Conservation (phyloP, 2,113 vertebrate genomes). For the Petroica traversi region DNA sequence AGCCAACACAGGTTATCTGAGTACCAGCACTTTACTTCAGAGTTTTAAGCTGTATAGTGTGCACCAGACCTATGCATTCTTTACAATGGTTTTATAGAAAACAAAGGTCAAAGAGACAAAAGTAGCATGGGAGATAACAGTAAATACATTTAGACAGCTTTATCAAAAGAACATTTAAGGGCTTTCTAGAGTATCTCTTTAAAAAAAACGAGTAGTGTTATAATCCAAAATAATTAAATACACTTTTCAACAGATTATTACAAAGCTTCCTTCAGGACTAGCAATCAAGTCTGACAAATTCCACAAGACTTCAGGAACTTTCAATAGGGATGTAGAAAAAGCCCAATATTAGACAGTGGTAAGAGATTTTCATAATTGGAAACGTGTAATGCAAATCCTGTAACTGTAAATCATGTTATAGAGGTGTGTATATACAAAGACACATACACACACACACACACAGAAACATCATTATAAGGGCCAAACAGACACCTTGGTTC, state of each 20-base stretch:
- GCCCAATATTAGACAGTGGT: conserved; percentile 34
- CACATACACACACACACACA: background rate
- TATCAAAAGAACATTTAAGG: background rate
- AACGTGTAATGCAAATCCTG: conserved; percentile 55
- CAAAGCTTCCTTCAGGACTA: conserved; percentile 61
- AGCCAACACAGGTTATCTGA: background rate
- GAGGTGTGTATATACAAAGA: background rate
- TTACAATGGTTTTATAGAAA: conserved; percentile 26
- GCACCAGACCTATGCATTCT: background rate
- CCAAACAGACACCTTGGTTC: conserved; percentile 49
- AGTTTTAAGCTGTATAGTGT: background rate
- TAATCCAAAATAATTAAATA: conserved; percentile 17
- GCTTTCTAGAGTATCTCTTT: background rate
- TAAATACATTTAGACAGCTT: background rate
- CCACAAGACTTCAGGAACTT: conserved; percentile 66
- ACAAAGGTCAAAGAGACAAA: background rate
- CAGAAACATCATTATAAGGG: conserved; percentile 40
- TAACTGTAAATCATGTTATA: background rate
- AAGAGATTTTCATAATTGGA: conserved; percentile 25
- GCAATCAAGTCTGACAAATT: conserved; percentile 62
- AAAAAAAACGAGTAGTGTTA: background rate
- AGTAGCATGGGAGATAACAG: background rate
- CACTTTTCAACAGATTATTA: conserved; percentile 45
- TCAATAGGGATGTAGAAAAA: conserved; percentile 62
- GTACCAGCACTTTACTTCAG: background rate